A percentile compares a stretch with the other conserved stretches of the same genome.
These are phyloP conservation scores for Argentina silus DNA, from an alignment of 2,797 vertebrate species.

Conservation along the genomic window DNA sequence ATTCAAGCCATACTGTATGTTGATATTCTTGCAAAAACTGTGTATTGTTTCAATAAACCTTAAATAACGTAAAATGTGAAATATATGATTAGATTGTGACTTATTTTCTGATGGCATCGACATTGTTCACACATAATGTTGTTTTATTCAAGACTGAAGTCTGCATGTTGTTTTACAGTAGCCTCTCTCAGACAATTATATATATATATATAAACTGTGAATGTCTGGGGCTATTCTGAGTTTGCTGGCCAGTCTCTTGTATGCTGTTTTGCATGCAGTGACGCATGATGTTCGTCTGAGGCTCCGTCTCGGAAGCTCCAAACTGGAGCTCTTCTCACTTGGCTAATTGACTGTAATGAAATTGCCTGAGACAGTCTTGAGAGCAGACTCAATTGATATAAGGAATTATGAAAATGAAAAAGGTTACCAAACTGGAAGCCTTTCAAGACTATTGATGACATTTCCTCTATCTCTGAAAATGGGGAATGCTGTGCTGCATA, in stretches of 20 bases:
- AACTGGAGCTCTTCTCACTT: conserved; percentile 44
- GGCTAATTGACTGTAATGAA: conserved; percentile 78
- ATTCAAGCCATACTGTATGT: too few relatives aligned
- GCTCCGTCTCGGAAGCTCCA: conserved; percentile 12
- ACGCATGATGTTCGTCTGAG: conserved; percentile 41
- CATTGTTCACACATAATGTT: not conserved
- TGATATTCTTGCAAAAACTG: too few relatives aligned
- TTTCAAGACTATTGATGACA: conserved; percentile 53
- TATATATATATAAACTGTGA: not conserved
- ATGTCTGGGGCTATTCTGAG: conserved; percentile 6
- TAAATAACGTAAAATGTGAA: too few relatives aligned
- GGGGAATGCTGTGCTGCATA: conserved; percentile 45
- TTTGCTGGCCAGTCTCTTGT: conserved; percentile 32
- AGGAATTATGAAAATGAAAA: conserved; percentile 53
- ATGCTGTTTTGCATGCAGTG: conserved; percentile 56
- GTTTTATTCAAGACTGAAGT: not conserved
- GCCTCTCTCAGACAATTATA: too few relatives aligned
- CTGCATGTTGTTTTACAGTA: too few relatives aligned
- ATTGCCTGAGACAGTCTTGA: conserved; percentile 69
- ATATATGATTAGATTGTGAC: too few relatives aligned
- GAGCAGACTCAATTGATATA: conserved; percentile 69
- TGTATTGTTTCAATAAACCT: too few relatives aligned
- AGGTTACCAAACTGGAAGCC: conserved; percentile 47
- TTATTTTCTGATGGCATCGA: too few relatives aligned
- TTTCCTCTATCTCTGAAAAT: conserved; percentile 57